Percentiles rank a stretch among this genome's conserved stretches.
phyloP scores from a whole-genome alignment of 2,797 vertebrate species.

The Atherinosoma microstoma region DNA sequence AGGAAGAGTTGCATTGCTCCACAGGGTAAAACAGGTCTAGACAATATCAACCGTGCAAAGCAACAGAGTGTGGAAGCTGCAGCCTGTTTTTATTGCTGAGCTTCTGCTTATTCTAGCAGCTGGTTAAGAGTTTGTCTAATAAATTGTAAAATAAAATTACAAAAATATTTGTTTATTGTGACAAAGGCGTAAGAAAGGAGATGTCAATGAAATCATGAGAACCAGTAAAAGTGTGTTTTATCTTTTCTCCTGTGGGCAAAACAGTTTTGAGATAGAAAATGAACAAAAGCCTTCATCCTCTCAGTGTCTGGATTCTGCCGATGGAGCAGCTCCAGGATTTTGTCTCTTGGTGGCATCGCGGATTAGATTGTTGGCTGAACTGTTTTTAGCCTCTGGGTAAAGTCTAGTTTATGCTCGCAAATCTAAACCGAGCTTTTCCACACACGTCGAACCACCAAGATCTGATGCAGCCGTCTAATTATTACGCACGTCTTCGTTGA shows the following conservation, averaged over 20 bases:
- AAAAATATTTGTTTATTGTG: not conserved
- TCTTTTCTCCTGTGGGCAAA: conserved; percentile 2
- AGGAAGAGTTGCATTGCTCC: conserved; percentile 48
- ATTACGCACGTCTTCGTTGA: conserved; percentile 36
- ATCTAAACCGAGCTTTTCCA: conserved; percentile 45
- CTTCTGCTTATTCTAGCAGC: conserved; percentile 37
- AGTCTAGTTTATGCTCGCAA: conserved; percentile 44
- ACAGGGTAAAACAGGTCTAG: conserved; percentile 60
- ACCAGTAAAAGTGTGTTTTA: conserved; percentile 11
- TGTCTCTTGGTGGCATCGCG: conserved; percentile 53
- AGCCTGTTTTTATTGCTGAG: conserved; percentile 56
- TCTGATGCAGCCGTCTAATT: conserved; percentile 58
- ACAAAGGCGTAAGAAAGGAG: conserved; percentile 15
- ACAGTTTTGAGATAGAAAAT: conserved; percentile 54
- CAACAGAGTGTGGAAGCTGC: conserved; percentile 28
- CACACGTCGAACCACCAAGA: conserved; percentile 41
- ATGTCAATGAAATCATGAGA: conserved; percentile 24
- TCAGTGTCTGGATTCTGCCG: conserved; percentile 46
- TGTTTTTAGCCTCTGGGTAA: conserved; percentile 27
- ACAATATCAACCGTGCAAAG: conserved; percentile 54
- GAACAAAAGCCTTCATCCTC: conserved; percentile 53
- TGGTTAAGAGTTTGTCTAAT: conserved; percentile 42
- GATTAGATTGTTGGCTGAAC: conserved; percentile 61
- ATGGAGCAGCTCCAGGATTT: conserved; percentile 51
- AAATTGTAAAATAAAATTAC: conserved; percentile 23